Percentiles rank a stretch among this genome's conserved stretches.
Conservation (phyloP, 53 echinoderm and acorn worm species). For the Henricia sp. region DNA sequence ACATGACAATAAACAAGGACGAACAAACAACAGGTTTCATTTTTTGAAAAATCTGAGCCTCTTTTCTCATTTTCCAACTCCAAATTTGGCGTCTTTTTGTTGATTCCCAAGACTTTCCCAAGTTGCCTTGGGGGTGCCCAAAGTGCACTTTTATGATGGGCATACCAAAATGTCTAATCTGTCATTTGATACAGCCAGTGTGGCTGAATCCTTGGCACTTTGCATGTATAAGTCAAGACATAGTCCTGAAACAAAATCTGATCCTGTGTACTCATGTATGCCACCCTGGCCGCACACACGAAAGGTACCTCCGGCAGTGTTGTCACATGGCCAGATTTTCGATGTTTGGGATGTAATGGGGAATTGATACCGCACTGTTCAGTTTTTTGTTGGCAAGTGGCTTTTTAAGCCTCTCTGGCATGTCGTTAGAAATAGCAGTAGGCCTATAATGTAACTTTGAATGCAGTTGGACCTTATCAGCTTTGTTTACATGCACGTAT, state of each 20-base stretch:
- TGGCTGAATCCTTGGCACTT: conserved; percentile 40
- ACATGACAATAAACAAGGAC: not conserved
- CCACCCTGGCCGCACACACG: conserved; percentile 23
- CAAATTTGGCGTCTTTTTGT: conserved; percentile 15
- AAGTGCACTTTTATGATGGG: conserved; percentile 29
- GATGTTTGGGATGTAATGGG: not conserved
- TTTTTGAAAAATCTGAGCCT: not conserved
- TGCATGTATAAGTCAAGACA: conserved; percentile 43
- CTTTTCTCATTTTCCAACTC: not conserved
- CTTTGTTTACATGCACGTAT: too few relatives aligned
- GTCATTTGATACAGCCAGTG: conserved; percentile 49
- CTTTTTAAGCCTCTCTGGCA: conserved; percentile 19
- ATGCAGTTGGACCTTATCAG: too few relatives aligned
- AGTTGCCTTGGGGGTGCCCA: conserved; percentile 25
- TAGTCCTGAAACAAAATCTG: conserved; percentile 50
- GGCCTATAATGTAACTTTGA: not conserved
- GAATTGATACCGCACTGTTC: conserved; percentile 32
- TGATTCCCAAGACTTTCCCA: not conserved
- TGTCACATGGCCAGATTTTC: conserved; percentile 13
- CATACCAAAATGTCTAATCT: conserved; percentile 50
- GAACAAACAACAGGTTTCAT: not conserved
- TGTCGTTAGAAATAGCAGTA: not conserved
- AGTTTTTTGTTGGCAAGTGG: conserved; percentile 9
- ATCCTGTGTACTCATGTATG: conserved; percentile 55
- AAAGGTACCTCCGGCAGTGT: conserved; percentile 46